Percentiles rank a stretch among this genome's conserved stretches.
Conservation (phyloP, 2,113 vertebrate genomes). For the Cebidichthys violaceus region DNA sequence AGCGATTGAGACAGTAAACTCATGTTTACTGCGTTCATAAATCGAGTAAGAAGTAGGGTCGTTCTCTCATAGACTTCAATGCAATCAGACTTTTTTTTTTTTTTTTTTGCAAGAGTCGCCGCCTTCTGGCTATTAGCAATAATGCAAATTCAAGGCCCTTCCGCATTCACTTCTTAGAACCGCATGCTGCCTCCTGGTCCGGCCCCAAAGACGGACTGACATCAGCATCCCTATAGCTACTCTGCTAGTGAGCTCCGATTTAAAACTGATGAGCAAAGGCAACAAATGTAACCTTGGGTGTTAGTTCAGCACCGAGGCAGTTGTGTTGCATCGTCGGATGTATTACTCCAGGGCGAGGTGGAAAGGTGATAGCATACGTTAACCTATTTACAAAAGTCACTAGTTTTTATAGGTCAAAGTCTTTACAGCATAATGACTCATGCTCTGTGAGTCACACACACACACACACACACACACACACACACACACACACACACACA, state of each 20-base stretch:
- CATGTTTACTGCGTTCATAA: too few relatives aligned
- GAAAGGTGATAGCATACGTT: slow-evolving; percentile 31
- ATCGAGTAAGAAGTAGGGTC: background rate
- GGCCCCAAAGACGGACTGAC: background rate
- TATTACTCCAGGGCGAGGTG: background rate
- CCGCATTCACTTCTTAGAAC: background rate
- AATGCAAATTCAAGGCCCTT: background rate
- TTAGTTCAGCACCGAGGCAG: background rate
- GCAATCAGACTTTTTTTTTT: background rate
- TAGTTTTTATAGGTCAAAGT: slow-evolving; percentile 46
- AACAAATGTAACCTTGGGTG: slow-evolving; percentile 23
- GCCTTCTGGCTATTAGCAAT: background rate
- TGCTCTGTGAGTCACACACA: slow-evolving; percentile 53
- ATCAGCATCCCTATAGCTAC: background rate
- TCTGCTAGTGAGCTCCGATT: background rate
- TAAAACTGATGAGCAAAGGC: slow-evolving; percentile 3
- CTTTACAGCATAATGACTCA: slow-evolving; percentile 56
- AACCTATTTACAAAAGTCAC: slow-evolving; percentile 57
- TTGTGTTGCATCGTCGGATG: background rate
- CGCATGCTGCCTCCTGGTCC: background rate
- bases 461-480: slow-evolving; percentile 39
- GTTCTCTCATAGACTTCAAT: background rate
- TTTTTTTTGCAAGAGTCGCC: too few relatives aligned
- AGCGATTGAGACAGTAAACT: too few relatives aligned
- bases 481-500: slow-evolving; percentile 48